Evolutionary conservation across 2,888 invertebrate genomes (phyloP).

Genomic region (Xestoiulus laeticollis): DNA sequence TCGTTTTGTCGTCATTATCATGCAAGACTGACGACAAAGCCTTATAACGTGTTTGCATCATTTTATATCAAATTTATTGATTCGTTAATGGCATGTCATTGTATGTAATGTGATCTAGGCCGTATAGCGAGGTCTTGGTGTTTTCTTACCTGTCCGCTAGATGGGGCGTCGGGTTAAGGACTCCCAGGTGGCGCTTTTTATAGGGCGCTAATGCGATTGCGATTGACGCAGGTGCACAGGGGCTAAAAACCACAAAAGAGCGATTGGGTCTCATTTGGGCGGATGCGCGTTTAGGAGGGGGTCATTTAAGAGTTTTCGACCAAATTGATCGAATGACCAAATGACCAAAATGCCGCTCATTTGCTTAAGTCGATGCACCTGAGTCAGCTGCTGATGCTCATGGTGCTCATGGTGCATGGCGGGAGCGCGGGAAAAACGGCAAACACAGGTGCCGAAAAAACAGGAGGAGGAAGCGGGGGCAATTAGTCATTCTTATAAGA

Average conservation of each 20-base stretch:
- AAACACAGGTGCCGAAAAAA: slow-evolving; percentile 2
- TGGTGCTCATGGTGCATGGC: neutral
- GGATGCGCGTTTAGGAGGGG: neutral
- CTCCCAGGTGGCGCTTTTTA: neutral
- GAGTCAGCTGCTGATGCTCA: neutral
- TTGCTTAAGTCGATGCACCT: slow-evolving; percentile 26
- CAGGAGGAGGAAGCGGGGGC: neutral
- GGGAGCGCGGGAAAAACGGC: neutral
- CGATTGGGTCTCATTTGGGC: slow-evolving; percentile 6
- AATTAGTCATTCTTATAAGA: slow-evolving; percentile 8
- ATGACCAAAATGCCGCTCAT: slow-evolving; percentile 10
- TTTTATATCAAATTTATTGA: too few relatives aligned
- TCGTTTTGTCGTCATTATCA: too few relatives aligned
- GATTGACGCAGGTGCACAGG: slow-evolving; percentile 5
- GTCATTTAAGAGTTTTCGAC: neutral
- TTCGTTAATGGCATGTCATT: too few relatives aligned
- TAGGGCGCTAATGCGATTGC: slow-evolving; percentile 26
- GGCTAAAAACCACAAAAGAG: neutral
- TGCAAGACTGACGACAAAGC: too few relatives aligned
- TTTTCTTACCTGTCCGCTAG: neutral
- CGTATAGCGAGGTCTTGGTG: neutral
- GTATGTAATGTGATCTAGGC: too few relatives aligned
- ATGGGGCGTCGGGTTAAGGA: neutral
- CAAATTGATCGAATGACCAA: slow-evolving; percentile 20
- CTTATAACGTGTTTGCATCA: too few relatives aligned